A percentile compares a stretch with the other conserved stretches of the same genome.
phyloP scores from a whole-genome alignment of 2,888 invertebrate genomes.

The Lottia scabra region DNA sequence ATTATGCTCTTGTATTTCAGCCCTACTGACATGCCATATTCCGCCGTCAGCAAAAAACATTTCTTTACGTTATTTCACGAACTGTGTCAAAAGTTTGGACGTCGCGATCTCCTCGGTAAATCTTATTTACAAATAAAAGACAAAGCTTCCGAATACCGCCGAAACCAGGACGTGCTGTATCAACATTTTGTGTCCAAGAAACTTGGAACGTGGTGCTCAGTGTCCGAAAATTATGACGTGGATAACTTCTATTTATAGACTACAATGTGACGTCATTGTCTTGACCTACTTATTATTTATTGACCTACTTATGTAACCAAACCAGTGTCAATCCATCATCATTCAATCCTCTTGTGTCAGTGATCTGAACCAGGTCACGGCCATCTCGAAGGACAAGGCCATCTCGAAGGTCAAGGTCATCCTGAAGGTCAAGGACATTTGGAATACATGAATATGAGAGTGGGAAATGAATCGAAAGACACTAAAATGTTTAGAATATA shows the following conservation, averaged over 20 bases:
- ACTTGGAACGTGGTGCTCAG: slow-evolving; percentile 37
- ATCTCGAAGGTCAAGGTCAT: too few relatives aligned
- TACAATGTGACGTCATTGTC: too few relatives aligned
- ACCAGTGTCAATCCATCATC: too few relatives aligned
- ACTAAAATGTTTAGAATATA: too few relatives aligned
- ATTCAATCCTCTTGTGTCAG: too few relatives aligned
- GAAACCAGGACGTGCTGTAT: slow-evolving; percentile 31
- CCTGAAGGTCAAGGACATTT: too few relatives aligned
- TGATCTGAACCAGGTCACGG: too few relatives aligned
- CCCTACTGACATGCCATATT: slow-evolving; percentile 25
- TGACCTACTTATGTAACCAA: too few relatives aligned
- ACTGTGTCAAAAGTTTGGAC: slow-evolving; percentile 28
- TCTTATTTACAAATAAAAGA: slow-evolving; percentile 33
- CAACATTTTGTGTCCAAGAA: slow-evolving; percentile 35
- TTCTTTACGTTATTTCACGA: slow-evolving; percentile 27
- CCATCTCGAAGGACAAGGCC: too few relatives aligned
- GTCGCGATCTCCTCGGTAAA: slow-evolving; percentile 22
- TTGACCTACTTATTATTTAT: too few relatives aligned
- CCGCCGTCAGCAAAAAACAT: slow-evolving; percentile 29
- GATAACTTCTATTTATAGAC: slow-evolving; percentile 26
- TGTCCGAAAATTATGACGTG: slow-evolving; percentile 34
- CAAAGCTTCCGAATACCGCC: slow-evolving; percentile 30
- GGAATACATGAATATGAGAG: too few relatives aligned
- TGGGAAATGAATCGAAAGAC: too few relatives aligned
- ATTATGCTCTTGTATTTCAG: slow-evolving; percentile 13